A percentile compares a stretch with the other conserved stretches of the same genome.
Conservation (phyloP, 1,140 invertebrate species). For the Trichonephila inaurata region DNA sequence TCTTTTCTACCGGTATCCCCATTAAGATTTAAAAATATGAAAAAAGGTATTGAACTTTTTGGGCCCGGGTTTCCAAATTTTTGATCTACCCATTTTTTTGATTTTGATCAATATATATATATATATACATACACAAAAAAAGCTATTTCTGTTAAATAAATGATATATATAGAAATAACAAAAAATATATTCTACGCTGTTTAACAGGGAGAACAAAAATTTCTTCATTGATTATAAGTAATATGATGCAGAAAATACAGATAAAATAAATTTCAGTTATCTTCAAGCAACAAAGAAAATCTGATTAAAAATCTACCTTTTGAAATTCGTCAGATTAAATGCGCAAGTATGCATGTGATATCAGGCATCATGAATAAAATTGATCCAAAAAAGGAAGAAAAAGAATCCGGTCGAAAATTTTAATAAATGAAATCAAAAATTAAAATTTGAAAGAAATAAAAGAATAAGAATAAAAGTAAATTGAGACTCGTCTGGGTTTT, state of each 20-base stretch:
- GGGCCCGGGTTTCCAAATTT: too few species aligned
- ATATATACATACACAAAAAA: too few species aligned
- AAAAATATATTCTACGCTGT: too few species aligned
- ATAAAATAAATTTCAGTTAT: not conserved
- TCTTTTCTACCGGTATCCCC: too few species aligned
- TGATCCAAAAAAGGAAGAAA: not conserved
- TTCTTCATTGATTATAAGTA: too few species aligned
- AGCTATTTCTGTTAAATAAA: too few species aligned
- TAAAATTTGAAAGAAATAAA: not conserved
- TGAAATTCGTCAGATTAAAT: not conserved
- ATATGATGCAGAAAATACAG: not conserved
- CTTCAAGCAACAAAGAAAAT: not conserved
- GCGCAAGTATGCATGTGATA: not conserved
- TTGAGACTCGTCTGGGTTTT: not conserved
- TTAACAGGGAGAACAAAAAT: too few species aligned
- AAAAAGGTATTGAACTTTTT: too few species aligned
- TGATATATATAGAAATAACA: too few species aligned
- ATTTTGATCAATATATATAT: too few species aligned
- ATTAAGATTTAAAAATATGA: too few species aligned
- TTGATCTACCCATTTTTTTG: too few species aligned
- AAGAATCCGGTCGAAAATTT: not conserved
- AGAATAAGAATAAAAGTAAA: not conserved
- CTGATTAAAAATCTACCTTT: not conserved
- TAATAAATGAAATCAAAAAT: slow-evolving; percentile 15
- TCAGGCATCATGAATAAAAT: not conserved